Evolutionary conservation across 2,888 invertebrate species (phyloP), one percentile per base, ranked within the genome.

Genomic region (Neoitamus cyanurus): DNA sequence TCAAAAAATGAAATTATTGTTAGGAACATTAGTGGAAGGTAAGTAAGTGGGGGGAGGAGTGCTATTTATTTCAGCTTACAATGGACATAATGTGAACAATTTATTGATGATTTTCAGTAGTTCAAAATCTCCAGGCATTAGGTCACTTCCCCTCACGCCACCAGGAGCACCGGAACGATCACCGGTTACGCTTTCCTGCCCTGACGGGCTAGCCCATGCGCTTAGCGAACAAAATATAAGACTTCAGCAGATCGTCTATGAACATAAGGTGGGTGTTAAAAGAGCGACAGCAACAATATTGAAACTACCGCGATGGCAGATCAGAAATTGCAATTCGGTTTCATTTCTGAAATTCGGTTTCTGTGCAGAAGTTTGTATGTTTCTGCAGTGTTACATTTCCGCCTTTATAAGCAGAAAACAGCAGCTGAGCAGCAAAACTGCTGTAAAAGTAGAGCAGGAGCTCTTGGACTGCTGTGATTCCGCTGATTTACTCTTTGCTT

Each of bases 211-310:
- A 85, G 90, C 90, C 36, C 91, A 91, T 88, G 91, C 91, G 82
- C 87, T 91, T 84, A 91, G 91, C 87, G 91, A 91, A 88, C 90
- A 91, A 88, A 91, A 91, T 86, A 89, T 91, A 89, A 92, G 97
- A 87, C 93, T 98, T 88, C 95, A 95, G 89, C 96, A 97, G 91
- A 95, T 98, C 88, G 95, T 96, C 88, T 93, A 95, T 85, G 95
- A 96, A 87, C 95, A 96, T 90, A 95, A 94, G 94, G 97, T 96
- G 89, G 88, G 88, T 87, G 37, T 68, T 48, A 69, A 20, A 69
- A n/a, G n/a, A n/a, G n/a, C n/a, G n/a, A n/a, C n/a, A n/a, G n/a
- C n/a, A n/a, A n/a, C n/a, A n/a, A n/a, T n/a, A n/a, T n/a, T n/a
- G n/a, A n/a, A n/a, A n/a, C n/a, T n/a, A n/a, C n/a, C n/a, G n/a